Conservation (phyloP, 2,113 vertebrate species). For the Marmota flaviventris region DNA sequence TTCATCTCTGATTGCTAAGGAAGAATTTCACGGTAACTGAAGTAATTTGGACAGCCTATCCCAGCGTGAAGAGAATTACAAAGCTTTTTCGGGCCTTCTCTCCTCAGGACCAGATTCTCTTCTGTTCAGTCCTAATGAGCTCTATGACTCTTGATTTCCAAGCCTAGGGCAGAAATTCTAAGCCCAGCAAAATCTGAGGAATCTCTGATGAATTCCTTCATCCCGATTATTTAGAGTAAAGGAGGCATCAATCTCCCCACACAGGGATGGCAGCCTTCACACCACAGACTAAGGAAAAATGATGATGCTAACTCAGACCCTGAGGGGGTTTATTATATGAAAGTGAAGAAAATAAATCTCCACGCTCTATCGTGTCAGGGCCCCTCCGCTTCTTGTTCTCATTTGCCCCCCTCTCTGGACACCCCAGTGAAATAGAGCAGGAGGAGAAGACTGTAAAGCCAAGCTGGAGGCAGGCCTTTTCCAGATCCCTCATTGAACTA, state of each 20-base stretch:
- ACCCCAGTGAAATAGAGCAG: not conserved
- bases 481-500: not conserved
- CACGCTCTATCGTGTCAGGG: not conserved
- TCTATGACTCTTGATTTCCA: constrained; percentile 13
- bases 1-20: not conserved
- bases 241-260: constrained; percentile 82
- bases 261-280: constrained; percentile 81
- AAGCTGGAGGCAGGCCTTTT: not conserved
- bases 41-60: not conserved
- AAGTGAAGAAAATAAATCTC: constrained; percentile 85
- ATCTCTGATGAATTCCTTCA: constrained; percentile 28
- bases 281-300: constrained; percentile 79
- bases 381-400: constrained; percentile 1
- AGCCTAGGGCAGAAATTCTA: constrained; percentile 10
- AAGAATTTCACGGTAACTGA: not conserved
- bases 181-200: constrained; percentile 45
- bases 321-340: constrained; percentile 82
- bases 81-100: not conserved
- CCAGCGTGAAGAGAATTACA: not conserved
- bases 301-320: constrained; percentile 80
- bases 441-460: not conserved
- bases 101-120: not conserved
- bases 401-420: not conserved
- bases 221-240: constrained; percentile 78
- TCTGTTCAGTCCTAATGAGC: not conserved